Conservation (phyloP, 1,140 invertebrate genomes). For the Pogonognathellus flavescens region DNA sequence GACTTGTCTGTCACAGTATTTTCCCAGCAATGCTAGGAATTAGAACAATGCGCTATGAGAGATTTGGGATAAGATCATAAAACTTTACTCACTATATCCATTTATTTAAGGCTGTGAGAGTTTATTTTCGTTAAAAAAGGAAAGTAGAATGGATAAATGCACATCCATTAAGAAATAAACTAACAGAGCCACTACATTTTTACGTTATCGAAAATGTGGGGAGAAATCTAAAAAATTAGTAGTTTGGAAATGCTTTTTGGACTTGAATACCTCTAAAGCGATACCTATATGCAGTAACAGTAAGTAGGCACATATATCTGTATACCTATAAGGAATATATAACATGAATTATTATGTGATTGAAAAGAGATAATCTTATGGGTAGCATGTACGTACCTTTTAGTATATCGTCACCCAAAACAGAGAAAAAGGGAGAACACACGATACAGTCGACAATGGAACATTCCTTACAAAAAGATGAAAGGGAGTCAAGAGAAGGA, state of each 20-base stretch:
- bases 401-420: constrained; percentile 4
- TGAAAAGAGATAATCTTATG: too few species aligned
- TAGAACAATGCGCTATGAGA: constrained; percentile 34
- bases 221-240: constrained; percentile 6
- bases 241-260: too few species aligned
- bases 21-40: constrained; percentile 19
- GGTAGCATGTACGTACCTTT: too few species aligned
- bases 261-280: not conserved
- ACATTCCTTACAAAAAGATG: not conserved
- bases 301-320: too few species aligned
- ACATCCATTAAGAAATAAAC: not conserved
- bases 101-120: constrained; percentile 25
- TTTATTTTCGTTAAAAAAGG: constrained; percentile 21
- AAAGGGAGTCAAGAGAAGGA: constrained; percentile 38
- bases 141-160: constrained; percentile 1
- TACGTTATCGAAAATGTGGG: not conserved
- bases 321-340: too few species aligned
- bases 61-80: constrained; percentile 27
- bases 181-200: not conserved
- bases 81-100: not conserved
- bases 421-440: constrained; percentile 2
- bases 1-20: constrained; percentile 13
- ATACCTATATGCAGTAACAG: not conserved
- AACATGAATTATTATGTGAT: too few species aligned
- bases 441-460: not conserved